Conservation (phyloP, 2,888 invertebrate genomes). For the Nebria brevicollis region DNA sequence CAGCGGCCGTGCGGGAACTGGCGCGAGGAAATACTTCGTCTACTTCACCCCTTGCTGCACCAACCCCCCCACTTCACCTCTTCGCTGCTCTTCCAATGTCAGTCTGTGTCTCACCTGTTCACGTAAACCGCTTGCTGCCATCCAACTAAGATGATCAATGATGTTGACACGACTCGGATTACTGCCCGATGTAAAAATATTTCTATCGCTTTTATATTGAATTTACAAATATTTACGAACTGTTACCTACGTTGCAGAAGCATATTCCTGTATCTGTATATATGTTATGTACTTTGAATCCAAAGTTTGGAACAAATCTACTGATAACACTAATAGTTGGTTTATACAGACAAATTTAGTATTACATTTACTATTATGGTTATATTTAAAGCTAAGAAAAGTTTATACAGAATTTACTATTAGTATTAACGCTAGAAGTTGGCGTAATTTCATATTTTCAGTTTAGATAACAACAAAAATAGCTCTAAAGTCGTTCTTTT, state of each 20-base stretch:
- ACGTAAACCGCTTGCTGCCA: conserved; percentile 23
- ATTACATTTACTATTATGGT: too few relatives aligned
- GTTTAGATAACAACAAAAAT: too few relatives aligned
- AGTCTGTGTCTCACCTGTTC: conserved; percentile 36
- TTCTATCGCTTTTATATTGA: conserved; percentile 4
- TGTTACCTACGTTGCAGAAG: neutral
- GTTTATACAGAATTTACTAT: too few relatives aligned
- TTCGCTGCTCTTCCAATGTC: conserved; percentile 20
- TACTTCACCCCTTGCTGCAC: neutral
- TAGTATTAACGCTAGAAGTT: too few relatives aligned
- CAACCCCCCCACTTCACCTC: neutral
- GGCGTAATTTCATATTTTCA: too few relatives aligned
- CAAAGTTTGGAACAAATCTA: too few relatives aligned
- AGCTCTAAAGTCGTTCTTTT: too few relatives aligned
- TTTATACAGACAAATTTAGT: too few relatives aligned
- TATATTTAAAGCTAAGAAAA: too few relatives aligned
- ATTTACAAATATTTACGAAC: conserved; percentile 25
- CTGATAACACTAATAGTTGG: too few relatives aligned
- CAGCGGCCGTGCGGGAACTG: neutral
- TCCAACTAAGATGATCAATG: conserved; percentile 28
- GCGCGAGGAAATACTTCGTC: conserved; percentile 14
- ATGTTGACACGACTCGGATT: neutral
- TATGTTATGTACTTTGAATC: too few relatives aligned
- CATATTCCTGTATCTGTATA: too few relatives aligned
- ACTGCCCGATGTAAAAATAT: conserved; percentile 9